Evolutionary conservation across 1,140 invertebrate species (phyloP).

Genomic region (Riptortus pedestris): DNA sequence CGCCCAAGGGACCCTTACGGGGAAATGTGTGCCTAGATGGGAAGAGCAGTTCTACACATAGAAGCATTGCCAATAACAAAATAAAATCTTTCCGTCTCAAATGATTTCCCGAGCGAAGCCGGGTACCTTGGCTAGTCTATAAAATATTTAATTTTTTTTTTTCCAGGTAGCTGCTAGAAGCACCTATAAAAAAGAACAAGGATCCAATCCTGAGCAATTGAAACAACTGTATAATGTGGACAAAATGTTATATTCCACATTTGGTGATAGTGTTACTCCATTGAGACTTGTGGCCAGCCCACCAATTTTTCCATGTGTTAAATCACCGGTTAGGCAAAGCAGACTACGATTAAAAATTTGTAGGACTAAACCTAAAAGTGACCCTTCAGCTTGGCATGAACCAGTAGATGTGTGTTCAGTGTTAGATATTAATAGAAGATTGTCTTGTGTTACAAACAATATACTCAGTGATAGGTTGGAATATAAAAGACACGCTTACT

Average conservation of each 20-base stretch:
- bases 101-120: too few relatives aligned
- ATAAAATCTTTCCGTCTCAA: too few relatives aligned
- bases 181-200: constrained; percentile 23
- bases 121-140: too few relatives aligned
- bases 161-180: constrained; percentile 25
- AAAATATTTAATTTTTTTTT: neutral
- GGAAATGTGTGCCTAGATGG: too few relatives aligned
- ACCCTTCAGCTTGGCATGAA: neutral
- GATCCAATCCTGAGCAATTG: constrained; percentile 16
- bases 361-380: neutral
- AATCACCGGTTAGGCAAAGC: neutral
- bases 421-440: neutral
- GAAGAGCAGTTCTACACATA: too few relatives aligned
- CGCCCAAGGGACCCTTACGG: too few relatives aligned
- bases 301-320: neutral
- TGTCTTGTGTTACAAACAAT: neutral
- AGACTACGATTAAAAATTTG: neutral
- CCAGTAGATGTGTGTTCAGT: constrained; percentile 3
- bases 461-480: neutral
- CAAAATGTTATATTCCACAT: constrained; percentile 25
- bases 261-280: constrained; percentile 28
- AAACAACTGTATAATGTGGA: constrained; percentile 25
- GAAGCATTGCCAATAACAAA: too few relatives aligned
- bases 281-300: constrained; percentile 10
- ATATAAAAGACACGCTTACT: neutral